phyloP scores from a whole-genome alignment of 2,113 vertebrate species.

The Epinephelus cyanopodus region DNA sequence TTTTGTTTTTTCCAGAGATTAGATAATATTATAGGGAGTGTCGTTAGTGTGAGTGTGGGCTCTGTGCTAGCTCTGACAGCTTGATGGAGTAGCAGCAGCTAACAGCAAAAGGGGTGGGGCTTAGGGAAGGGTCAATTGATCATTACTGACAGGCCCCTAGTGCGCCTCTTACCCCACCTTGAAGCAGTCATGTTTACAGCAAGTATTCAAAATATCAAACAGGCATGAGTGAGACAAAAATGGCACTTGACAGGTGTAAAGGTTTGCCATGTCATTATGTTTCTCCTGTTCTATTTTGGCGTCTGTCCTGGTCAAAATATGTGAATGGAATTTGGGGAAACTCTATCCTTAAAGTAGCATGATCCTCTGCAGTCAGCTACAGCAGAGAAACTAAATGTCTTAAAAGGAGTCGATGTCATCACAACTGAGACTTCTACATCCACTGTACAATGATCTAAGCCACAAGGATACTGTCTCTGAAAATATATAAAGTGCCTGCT shows the following conservation, averaged over 20 bases:
- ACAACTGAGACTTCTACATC: conserved; percentile 49
- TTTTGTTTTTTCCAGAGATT: too few species aligned
- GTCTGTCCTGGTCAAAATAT: conserved; percentile 24
- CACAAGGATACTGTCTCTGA: conserved; percentile 64
- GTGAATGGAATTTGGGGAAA: conserved; percentile 36
- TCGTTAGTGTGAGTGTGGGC: too few species aligned
- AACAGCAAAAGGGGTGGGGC: background rate
- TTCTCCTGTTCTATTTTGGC: conserved; percentile 41
- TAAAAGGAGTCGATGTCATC: conserved; percentile 55
- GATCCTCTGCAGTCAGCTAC: conserved; percentile 34
- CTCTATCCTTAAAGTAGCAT: conserved; percentile 20
- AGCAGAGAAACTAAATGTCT: conserved; percentile 41
- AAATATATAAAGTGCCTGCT: conserved; percentile 66
- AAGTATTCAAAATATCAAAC: conserved; percentile 28
- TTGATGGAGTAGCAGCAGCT: too few species aligned
- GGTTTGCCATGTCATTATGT: conserved; percentile 13
- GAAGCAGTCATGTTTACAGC: conserved; percentile 20
- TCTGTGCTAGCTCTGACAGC: too few species aligned
- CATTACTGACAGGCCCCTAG: background rate
- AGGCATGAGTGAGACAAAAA: background rate
- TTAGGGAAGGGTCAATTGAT: background rate
- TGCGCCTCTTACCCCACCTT: background rate
- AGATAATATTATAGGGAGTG: too few species aligned
- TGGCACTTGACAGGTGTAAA: conserved; percentile 5
- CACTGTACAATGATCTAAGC: conserved; percentile 58